Evolutionary conservation across 2,888 invertebrate genomes (phyloP).

Genomic region (Crematogaster levior): DNA sequence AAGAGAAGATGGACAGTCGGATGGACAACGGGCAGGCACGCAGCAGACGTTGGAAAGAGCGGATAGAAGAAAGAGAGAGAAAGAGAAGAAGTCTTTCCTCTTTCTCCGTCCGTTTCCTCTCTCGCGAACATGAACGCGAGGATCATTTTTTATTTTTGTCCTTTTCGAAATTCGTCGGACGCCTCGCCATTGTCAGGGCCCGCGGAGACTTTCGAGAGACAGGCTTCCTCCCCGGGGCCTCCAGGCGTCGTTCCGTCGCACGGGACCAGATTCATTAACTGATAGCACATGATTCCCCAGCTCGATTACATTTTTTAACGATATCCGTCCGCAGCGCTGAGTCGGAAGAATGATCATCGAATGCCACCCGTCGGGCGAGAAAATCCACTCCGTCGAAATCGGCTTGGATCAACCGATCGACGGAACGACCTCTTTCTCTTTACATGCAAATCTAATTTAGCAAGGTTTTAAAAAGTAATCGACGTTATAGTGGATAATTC

Average conservation of each 20-base stretch:
- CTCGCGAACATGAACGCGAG: constrained; percentile 41
- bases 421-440: background rate
- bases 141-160: constrained; percentile 79
- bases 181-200: constrained; percentile 77
- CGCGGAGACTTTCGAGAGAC: constrained; percentile 61
- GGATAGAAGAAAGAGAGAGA: constrained; percentile 36
- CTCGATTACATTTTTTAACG: constrained; percentile 66
- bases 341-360: constrained; percentile 45
- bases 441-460: constrained; percentile 28
- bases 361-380: constrained; percentile 68
- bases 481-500: constrained; percentile 18
- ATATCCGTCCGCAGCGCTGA: constrained; percentile 64
- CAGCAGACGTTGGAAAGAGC: constrained; percentile 61
- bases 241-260: constrained; percentile 61
- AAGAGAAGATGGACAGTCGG: constrained; percentile 80
- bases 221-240: constrained; percentile 51
- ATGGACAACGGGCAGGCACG: constrained; percentile 69
- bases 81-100: constrained; percentile 16
- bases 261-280: constrained; percentile 81
- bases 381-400: constrained; percentile 45
- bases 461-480: constrained; percentile 37
- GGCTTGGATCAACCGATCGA: constrained; percentile 31
- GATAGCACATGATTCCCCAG: constrained; percentile 76
- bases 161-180: constrained; percentile 80
- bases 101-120: constrained; percentile 45